These are phyloP conservation scores for Eospalax fontanierii DNA, from an alignment of 2,797 vertebrate genomes.

Conservation along the genomic window DNA sequence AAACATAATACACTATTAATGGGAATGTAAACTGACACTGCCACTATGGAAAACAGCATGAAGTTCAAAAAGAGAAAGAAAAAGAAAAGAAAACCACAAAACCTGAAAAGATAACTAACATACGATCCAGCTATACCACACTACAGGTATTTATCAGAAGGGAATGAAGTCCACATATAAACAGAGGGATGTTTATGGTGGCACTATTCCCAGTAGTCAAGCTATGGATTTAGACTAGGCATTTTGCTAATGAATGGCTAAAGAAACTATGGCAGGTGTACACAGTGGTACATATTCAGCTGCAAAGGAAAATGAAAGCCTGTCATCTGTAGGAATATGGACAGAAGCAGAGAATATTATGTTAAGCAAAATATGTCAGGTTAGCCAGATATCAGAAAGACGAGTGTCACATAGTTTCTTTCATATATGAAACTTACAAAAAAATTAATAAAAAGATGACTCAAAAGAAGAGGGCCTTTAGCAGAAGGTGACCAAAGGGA, in stretches of 20 bases:
- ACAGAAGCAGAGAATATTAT: background rate
- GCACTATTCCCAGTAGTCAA: background rate
- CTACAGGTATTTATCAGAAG: background rate
- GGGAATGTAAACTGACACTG: background rate
- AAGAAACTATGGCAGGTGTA: background rate
- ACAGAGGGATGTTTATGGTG: background rate
- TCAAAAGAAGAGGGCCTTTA: background rate
- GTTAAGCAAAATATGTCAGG: background rate
- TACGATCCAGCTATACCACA: accelerated
- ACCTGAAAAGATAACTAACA: background rate
- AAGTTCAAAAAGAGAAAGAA: background rate
- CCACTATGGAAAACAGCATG: background rate
- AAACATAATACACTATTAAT: background rate
- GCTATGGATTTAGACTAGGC: background rate
- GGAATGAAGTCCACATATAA: background rate
- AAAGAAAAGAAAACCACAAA: background rate
- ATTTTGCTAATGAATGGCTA: background rate
- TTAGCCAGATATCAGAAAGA: background rate
- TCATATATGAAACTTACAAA: background rate
- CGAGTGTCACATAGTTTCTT: background rate
- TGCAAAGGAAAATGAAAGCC: background rate
- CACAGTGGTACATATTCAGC: background rate
- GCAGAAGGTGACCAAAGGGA: background rate
- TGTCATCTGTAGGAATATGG: background rate
- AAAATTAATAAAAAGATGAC: background rate